Evolutionary conservation across 2,888 invertebrate genomes (phyloP), one percentile per base, ranked within the genome.

Genomic region (Romanomermis culicivorax): DNA sequence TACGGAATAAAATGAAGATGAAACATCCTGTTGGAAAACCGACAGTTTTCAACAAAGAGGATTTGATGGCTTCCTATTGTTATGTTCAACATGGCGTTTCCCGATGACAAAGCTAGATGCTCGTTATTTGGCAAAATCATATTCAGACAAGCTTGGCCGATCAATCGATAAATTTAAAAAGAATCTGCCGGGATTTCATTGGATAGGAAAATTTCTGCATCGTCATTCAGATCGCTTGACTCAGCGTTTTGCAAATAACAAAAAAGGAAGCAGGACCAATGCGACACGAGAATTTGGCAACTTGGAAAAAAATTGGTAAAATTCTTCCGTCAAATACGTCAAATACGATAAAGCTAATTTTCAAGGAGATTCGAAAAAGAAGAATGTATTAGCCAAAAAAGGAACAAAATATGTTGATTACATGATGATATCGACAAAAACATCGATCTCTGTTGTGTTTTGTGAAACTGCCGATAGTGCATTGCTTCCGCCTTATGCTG

Each of bases 301-400:
- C 26, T 25, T 54, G 11, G 53, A 47, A 23, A 30, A 14, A 4
- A 4, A 23, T 58, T 23, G 25, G 26, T 3, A 50, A 42, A 3
- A 29, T 61, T 4, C 58, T 57, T 26, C 51, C 26, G 26, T 25
- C n/a, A 30, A 62, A 64, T 52, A 62, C 67, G 2, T 62, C 53
- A 69, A 67, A 48, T 71, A 65, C 58, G 69, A 68, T 51, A 67
- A 70, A 56, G 63, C 66, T 1, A 68, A 68, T 53, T 59, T 70
- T 2, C 57, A 60, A 14, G 69, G 69, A 55, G 66, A 71, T 53
- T 65, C 67, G 23, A 68, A 66, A 1, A 56, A 59, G 51, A 62
- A 61, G 55, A 61, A 58, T 51, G 55, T 57, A 64, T 59, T 66
- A n/a, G n/a, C n/a, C n/a, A 29, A 62, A 61, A 54, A 64, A 51